Percentiles rank a stretch among this genome's conserved stretches.
Conservation (phyloP, 2,888 invertebrate species). For the Aleiodes testaceus region DNA sequence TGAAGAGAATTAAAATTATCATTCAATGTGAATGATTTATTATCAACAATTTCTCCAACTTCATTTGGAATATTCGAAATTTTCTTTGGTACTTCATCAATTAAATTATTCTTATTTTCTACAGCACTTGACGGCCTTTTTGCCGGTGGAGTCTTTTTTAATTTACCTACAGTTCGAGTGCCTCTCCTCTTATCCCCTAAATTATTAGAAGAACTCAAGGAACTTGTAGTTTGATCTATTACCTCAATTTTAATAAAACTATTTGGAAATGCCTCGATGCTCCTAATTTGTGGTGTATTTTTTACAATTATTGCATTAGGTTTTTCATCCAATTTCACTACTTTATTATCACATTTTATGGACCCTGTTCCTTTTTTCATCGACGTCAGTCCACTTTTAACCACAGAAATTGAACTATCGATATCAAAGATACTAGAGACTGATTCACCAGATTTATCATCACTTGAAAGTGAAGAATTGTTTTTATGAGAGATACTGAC, state of each 20-base stretch:
- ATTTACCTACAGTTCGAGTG: background rate
- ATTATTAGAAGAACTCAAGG: background rate
- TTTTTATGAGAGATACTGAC: background rate
- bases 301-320: background rate
- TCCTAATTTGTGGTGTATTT: background rate
- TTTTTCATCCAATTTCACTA: background rate
- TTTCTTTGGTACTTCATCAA: slow-evolving; percentile 16
- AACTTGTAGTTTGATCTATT: background rate
- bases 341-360: background rate
- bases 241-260: slow-evolving; percentile 10
- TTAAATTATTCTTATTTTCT: slow-evolving; percentile 10
- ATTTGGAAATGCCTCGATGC: background rate
- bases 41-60: background rate
- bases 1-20: background rate
- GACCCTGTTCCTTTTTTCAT: background rate
- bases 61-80: slow-evolving; percentile 2
- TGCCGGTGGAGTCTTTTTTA: background rate
- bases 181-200: background rate
- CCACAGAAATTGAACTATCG: slow-evolving; percentile 39
- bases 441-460: background rate
- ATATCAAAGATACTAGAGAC: slow-evolving; percentile 49
- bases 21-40: background rate
- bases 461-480: background rate
- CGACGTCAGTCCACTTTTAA: background rate
- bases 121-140: background rate